Conservation (phyloP, 2,888 invertebrate species). For the Corbicula japonica region DNA sequence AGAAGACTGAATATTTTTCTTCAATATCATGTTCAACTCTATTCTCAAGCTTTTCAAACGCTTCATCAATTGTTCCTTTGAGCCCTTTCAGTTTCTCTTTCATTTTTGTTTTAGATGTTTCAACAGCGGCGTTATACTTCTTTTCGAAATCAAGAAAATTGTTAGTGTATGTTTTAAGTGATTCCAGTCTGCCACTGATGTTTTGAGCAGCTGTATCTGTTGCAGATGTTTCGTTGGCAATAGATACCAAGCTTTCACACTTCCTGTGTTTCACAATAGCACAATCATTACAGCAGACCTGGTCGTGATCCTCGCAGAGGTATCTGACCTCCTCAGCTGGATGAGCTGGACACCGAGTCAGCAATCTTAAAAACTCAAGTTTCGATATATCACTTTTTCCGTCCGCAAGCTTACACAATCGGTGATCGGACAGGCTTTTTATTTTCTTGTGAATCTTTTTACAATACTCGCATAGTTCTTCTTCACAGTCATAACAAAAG, state of each 20-base stretch:
- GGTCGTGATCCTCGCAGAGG: slow-evolving; percentile 22
- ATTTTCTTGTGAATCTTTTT: slow-evolving; percentile 18
- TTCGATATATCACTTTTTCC: slow-evolving; percentile 2
- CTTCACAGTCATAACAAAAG: slow-evolving; percentile 13
- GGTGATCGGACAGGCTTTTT: slow-evolving; percentile 1
- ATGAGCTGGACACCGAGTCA: slow-evolving; percentile 2
- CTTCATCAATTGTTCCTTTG: too few species aligned
- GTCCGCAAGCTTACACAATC: slow-evolving; percentile 3
- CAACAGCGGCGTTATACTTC: too few species aligned
- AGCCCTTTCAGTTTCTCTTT: too few species aligned
- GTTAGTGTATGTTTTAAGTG: too few species aligned
- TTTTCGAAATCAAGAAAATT: too few species aligned
- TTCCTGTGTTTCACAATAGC: slow-evolving; percentile 10
- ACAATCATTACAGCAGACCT: slow-evolving; percentile 21
- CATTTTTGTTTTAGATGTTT: too few species aligned
- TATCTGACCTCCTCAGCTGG: slow-evolving; percentile 13
- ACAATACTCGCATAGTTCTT: slow-evolving; percentile 15
- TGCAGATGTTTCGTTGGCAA: not conserved
- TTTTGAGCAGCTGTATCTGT: too few species aligned
- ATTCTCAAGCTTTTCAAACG: too few species aligned
- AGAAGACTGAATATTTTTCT: too few species aligned
- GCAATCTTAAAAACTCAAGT: not conserved
- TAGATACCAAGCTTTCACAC: slow-evolving; percentile 5
- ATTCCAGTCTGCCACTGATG: too few species aligned
- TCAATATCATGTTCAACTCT: too few species aligned